Evolutionary conservation across 37 sponge, comb jelly and placozoan species (phyloP), one percentile per base, ranked within the genome.

Genomic region (Dysidea cf. avara): DNA sequence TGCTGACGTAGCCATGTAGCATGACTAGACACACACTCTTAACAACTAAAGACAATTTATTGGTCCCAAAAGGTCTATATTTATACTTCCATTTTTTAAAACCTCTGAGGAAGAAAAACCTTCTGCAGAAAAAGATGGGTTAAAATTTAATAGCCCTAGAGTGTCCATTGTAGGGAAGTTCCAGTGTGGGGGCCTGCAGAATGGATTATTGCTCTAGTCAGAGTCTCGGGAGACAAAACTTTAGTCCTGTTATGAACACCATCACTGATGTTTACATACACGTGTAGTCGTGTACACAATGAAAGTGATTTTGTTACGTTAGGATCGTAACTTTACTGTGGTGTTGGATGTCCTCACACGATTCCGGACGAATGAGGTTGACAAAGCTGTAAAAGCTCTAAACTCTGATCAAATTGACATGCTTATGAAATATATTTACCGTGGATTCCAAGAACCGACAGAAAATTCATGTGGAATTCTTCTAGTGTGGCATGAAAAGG

Each of bases 341-440:
- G 96, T 95, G 7, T 48, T 98, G 54, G 88, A 90, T 50, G 99
- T 98, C 1, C 79, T 98, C 50, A 95, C 93, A 11, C 49, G 90
- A 9, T 95, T 90, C 99, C 69, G 57, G 26, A 38, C 84, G 4
- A 53, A 87, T 38, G 96, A 98, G 17, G 78, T 95, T 11, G 90
- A 95, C 51, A 86, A 83, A 56, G 90, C 88, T 0, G 90, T 94
- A n/a, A 60, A 74, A 14, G 35, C 65, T 0, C 85, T 98, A n/a
- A 24, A 60, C 52, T 50, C 48, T 17, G 85, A 83, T 24, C 83
- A 98, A 56, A 53, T 86, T 37, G 99, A 98, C 34, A 68, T 87
- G 22, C 84, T 98, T 24, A 89, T 98, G 90, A 98, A 98, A 66
- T 98, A 95, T 73, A 71, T 98, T 57, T 98, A 98, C 75, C 86